Evolutionary conservation across 2,113 vertebrate genomes (phyloP), one percentile per base, ranked within the genome.

Genomic region (Engystomops pustulosus): DNA sequence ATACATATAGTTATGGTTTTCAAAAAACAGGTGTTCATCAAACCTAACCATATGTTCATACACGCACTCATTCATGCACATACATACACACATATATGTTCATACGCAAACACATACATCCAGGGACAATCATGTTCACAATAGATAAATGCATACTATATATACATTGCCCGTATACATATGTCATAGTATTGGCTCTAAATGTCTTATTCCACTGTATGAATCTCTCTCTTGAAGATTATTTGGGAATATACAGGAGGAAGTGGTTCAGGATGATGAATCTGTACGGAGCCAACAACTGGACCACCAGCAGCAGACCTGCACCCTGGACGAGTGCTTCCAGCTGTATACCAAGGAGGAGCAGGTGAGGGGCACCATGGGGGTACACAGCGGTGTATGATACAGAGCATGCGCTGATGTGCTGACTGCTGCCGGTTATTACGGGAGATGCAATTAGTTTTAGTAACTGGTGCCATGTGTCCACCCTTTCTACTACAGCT

Each of bases 281-380:
- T 97, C 97, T 0, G 96, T 98, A 84, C 83, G 88, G 87, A 88
- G 27, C 85, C 98, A 96, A 90, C 96, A 96, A 90, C 94, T 95
- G 88, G 96, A 90, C 0, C 97, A 99, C 32, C 92, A 94, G 84
- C 96, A 96, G 86, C 96, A 97, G 88, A 97, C 93, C 92, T 99
- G 97, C 88, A 97, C 96, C 0, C 68, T 99, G 92, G 96, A 97
- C 0, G 96, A 99, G 65, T 98, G 98, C 87, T 99, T 99, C 87
- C 96, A 97, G 90, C 96, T 98, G 78, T 99, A 99, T 94, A 99
- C 98, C 87, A 98, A 98, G 93, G 98, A 99, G 87, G 98, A 99
- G 78, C 97, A 99, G 96, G 98, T 98, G 89, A 47, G 49, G 18
- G 51, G 14, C 32, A 15, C 10, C 30, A 15, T 65, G n/a, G n/a